A percentile compares a stretch with the other conserved stretches of the same genome.
Evolutionary conservation across 2,797 vertebrate species (phyloP).

Genomic region (Aplochiton taeniatus): DNA sequence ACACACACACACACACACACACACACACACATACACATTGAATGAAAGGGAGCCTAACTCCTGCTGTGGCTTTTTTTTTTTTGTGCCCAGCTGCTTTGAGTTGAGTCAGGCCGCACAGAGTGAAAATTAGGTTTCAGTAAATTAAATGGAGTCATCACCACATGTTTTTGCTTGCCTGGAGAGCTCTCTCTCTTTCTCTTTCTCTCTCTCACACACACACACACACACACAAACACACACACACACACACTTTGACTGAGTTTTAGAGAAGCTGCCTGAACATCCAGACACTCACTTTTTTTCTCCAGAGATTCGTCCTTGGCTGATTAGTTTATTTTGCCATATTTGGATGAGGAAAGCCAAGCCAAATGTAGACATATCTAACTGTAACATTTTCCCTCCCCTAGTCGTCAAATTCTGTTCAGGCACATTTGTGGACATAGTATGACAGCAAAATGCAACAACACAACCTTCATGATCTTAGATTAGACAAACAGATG

Average conservation of each 20-base stretch:
- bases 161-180: conserved; percentile 30
- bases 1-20: conserved; percentile 9
- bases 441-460: no score
- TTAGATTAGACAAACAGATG: no score
- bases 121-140: background rate
- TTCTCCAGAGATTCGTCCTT: background rate
- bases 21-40: conserved; percentile 26
- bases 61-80: conserved; percentile 21
- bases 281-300: conserved; percentile 9
- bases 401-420: background rate
- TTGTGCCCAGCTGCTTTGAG: background rate
- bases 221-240: no score
- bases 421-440: no score
- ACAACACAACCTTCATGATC: no score
- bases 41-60: conserved; percentile 22
- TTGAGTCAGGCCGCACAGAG: conserved; percentile 13
- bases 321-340: conserved; percentile 25
- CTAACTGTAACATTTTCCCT: no score
- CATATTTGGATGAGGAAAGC: conserved; percentile 31
- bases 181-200: no score
- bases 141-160: background rate
- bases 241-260: background rate
- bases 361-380: conserved; percentile 42
- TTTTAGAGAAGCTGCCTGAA: conserved; percentile 16
- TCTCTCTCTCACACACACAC: conserved; percentile 26